Base-by-base conservation (phyloP, 2,113 vertebrate genomes). In the Sylvicapra grimmia region DNA sequence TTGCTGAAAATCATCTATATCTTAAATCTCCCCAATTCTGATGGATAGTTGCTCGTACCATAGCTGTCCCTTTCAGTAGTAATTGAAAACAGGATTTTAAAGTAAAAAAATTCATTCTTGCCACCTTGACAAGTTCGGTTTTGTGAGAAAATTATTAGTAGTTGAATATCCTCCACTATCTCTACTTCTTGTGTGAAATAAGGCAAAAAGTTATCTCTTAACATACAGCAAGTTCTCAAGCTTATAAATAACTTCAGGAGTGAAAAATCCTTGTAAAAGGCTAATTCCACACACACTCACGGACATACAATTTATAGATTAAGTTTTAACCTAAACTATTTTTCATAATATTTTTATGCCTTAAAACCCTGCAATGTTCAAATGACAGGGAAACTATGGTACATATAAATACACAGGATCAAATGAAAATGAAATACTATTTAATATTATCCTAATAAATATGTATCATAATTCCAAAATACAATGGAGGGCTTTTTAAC, bases 101-200 rank as follows among this genome's bases (percentile, higher is more conserved):
- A 93, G 83, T 89, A 88, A 95, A 96, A 40, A 95, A 94, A 65
- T 65, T 63, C 25, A 75, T 79, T 91, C 51, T 68, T 89, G 21
- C 77, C 44, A 90, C 23, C 49, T 40, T 75, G 79, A 94, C 86
- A 65, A 93, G 19, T 87, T 75, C 1, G 21, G 59, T 40, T 97
- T 93, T 79, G 49, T 36, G 63, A 87, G 92, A 98, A 86, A 68
- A 98, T 33, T 53, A 83, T 53, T 33, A 90, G 44, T 33, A 93
- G 72, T 49, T 86, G 33, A 96, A 96, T 95, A 95, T 36, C 40
- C 85, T 85, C 87, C 19, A n/a, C n/a, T 94, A 49, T 3, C 25
- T 92, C 49, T 77, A 29, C 33, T 93, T 79, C 63, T 15, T 23
- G 97, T 53, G 51, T 88, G 63, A 97, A 98, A 82, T 19, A 93